Conservation (phyloP, 92 coral and sea anemone genomes). For the Heteractis magnifica region DNA sequence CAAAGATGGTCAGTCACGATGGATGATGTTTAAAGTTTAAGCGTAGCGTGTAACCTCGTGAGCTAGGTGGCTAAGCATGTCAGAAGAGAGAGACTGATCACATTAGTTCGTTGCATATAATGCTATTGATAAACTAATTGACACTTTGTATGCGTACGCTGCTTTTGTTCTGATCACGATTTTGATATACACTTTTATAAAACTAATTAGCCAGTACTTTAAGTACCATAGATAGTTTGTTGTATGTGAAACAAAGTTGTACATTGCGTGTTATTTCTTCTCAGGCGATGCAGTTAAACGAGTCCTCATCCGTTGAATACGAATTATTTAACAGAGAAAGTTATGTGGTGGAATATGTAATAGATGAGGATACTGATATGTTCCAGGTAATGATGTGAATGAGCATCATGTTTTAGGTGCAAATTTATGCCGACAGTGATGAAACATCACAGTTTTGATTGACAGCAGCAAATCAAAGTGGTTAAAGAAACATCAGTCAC, state of each 20-base stretch:
- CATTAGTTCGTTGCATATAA: not conserved
- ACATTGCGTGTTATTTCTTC: too few species aligned
- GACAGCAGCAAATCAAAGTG: too few species aligned
- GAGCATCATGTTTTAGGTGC: too few species aligned
- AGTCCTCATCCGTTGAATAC: constrained; percentile 84
- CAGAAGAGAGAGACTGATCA: not conserved
- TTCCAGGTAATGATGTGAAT: constrained; percentile 73
- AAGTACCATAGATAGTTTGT: too few species aligned
- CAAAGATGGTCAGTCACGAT: too few species aligned
- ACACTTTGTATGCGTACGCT: too few species aligned
- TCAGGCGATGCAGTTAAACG: constrained; percentile 72
- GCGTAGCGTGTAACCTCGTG: not conserved
- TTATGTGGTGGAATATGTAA: constrained; percentile 79
- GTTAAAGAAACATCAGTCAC: too few species aligned
- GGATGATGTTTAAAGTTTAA: not conserved
- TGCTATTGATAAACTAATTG: too few species aligned
- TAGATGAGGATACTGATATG: constrained; percentile 79
- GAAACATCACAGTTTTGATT: not conserved
- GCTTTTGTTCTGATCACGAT: too few species aligned
- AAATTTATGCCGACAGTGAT: not conserved
- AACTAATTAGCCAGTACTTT: too few species aligned
- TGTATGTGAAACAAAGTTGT: too few species aligned
- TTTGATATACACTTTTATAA: too few species aligned
- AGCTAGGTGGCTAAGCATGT: constrained; percentile 12
- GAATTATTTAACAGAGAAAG: constrained; percentile 76